phyloP scores from a whole-genome alignment of 2,797 vertebrate genomes.

The Brachyrhaphis roseni region DNA sequence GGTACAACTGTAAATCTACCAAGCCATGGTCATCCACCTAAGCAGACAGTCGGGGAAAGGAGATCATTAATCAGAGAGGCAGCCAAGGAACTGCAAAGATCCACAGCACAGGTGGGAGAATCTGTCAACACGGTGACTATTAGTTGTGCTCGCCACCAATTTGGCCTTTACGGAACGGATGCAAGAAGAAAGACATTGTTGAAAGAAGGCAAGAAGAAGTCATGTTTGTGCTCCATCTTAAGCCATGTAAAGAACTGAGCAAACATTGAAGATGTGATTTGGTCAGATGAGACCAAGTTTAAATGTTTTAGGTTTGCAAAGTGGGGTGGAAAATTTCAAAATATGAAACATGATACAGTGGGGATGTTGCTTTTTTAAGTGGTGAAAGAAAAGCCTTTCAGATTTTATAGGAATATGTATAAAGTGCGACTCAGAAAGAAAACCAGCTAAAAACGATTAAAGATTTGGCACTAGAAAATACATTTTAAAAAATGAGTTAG shows the following conservation, averaged over 20 bases:
- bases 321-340: not conserved
- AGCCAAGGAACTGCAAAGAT: not conserved
- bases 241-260: not conserved
- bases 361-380: not conserved
- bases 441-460: not conserved
- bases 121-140: not conserved
- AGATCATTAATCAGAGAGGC: not conserved
- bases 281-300: not conserved
- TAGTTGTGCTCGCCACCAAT: not conserved
- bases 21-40: not conserved
- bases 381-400: not conserved
- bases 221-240: not conserved
- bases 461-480: not conserved
- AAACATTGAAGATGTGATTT: not conserved
- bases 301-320: not conserved
- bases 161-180: not conserved
- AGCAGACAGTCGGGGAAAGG: slow-evolving; percentile 3
- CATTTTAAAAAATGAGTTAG: not conserved
- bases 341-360: not conserved
- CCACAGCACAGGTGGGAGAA: slow-evolving; percentile 3
- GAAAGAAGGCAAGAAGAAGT: not conserved
- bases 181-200: not conserved
- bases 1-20: slow-evolving; percentile 1
- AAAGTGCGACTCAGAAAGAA: not conserved
- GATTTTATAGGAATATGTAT: not conserved